These are phyloP conservation scores for Echiichthys vipera DNA, from an alignment of 2,797 vertebrate species.

Conservation along the genomic window DNA sequence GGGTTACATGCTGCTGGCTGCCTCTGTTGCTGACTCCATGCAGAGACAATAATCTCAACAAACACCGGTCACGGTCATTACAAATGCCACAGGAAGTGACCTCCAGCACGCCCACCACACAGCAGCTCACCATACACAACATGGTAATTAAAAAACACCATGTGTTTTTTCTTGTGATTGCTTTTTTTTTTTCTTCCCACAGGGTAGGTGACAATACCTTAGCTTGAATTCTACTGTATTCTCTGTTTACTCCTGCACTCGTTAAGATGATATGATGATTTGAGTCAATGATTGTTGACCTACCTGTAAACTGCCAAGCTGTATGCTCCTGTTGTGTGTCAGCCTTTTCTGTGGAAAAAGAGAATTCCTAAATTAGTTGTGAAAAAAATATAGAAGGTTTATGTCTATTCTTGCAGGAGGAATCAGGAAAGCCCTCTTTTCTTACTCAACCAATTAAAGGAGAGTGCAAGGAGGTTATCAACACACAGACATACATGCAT, in stretches of 20 bases:
- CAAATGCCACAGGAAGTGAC: constrained; percentile 54
- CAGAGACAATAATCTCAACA: constrained; percentile 47
- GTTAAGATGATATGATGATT: neutral
- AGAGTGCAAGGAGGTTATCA: too few species aligned
- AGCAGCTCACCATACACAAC: constrained; percentile 6
- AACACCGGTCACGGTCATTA: constrained; percentile 17
- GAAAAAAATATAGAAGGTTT: too few species aligned
- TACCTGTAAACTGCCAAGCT: constrained; percentile 21
- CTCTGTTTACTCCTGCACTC: neutral
- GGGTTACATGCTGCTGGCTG: constrained; percentile 4
- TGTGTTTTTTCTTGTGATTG: neutral
- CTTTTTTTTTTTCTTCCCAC: neutral
- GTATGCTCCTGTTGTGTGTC: neutral
- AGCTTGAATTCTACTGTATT: constrained; percentile 3
- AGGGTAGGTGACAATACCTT: neutral
- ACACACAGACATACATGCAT: too few species aligned
- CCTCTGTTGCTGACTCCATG: constrained; percentile 23
- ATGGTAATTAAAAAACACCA: constrained; percentile 14
- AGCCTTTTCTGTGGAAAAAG: constrained; percentile 9
- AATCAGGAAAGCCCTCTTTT: too few species aligned
- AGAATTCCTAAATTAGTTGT: neutral
- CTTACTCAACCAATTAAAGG: too few species aligned
- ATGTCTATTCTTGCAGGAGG: too few species aligned
- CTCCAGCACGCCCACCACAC: constrained; percentile 9
- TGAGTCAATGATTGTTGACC: neutral